These are phyloP conservation scores for Ganaspis brasiliensis DNA, from an alignment of 2,888 invertebrate species.

Conservation along the genomic window DNA sequence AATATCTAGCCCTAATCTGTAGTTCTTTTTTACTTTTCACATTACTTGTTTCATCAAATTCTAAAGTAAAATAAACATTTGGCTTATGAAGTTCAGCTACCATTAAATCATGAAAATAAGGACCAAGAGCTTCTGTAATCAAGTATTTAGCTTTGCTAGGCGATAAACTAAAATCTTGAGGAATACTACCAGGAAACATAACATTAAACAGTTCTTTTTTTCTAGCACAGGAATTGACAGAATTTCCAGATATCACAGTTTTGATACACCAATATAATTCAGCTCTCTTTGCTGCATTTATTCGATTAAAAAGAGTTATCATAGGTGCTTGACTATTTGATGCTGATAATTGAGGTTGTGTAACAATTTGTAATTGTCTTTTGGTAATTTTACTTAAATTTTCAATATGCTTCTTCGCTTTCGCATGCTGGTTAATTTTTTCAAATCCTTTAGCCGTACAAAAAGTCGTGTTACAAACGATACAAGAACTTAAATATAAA, in stretches of 20 bases:
- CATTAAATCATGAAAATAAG: slow-evolving; percentile 35
- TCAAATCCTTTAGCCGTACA: slow-evolving; percentile 48
- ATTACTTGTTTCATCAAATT: slow-evolving; percentile 44
- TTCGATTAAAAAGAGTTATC: slow-evolving; percentile 44
- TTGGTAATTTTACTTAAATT: slow-evolving; percentile 42
- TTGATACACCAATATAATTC: slow-evolving; percentile 47
- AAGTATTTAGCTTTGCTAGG: slow-evolving; percentile 44
- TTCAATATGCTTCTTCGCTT: slow-evolving; percentile 37
- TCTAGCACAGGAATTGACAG: slow-evolving; percentile 43
- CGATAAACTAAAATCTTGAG: slow-evolving; percentile 39
- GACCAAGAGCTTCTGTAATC: slow-evolving; percentile 45
- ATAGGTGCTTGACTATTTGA: slow-evolving; percentile 29
- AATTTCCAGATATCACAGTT: slow-evolving; percentile 34
- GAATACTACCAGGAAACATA: slow-evolving; percentile 11
- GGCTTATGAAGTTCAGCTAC: slow-evolving; percentile 4
- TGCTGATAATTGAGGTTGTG: slow-evolving; percentile 44
- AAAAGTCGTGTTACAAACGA: slow-evolving; percentile 46
- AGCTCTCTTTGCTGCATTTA: slow-evolving; percentile 13
- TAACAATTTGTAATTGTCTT: slow-evolving; percentile 35
- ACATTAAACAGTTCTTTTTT: slow-evolving; percentile 6
- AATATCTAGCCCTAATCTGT: slow-evolving; percentile 39
- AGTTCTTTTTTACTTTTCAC: slow-evolving; percentile 45
- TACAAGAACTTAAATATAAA: slow-evolving; percentile 44
- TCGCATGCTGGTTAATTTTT: slow-evolving; percentile 48
- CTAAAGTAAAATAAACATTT: slow-evolving; percentile 22